Evolutionary conservation across 2,113 vertebrate genomes (phyloP), one percentile per base, ranked within the genome.

Genomic region (Corythoichthys haematopterus): DNA sequence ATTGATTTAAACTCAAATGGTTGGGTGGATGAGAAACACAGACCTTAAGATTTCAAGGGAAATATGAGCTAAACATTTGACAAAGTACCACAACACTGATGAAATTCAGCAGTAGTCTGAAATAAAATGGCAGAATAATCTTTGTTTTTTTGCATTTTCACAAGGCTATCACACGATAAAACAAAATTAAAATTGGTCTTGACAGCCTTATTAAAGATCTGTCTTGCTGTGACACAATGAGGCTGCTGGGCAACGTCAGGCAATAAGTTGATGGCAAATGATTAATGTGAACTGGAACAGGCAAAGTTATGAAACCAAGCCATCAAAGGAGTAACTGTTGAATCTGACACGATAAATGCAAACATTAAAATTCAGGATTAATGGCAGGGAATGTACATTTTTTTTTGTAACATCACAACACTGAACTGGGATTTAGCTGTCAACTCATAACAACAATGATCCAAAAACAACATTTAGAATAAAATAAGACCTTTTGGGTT

Each of bases 391-490:
- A 57, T 62, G 59, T 62, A 45, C n/a, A 12, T 45, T 43, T 40
- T 45, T 35, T 33, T 63, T 46, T 28, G 38, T 13, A 35, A 47
- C 28, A 48, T 47, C 43, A 46, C n/a, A 64, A 47, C 62, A 36
- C 13, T 7, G 15, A 64, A 47, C 48, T 3, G 13, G 43, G 46
- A 64, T 47, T 64, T 48, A 28, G 60, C 45, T 50, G 28, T 64
- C 46, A 50, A 36, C 3, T 37, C 5, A 13, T 15, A 61, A 45
- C n/a, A 43, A 35, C 58, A 43, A 40, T 5, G 1, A 20, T 61
- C 59, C 59, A 45, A 61, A 61, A 61, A 61, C 59, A 61, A 61
- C 59, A 61, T 61, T 61, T 64, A 35, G 28, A 35, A 47, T 64
- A 48, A 7, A 64, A 64, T 46, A 45, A 45, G 60, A 45, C 60